A percentile compares a stretch with the other conserved stretches of the same genome.
phyloP scores from a whole-genome alignment of 2,797 vertebrate genomes.

The Okamejei kenojei region DNA sequence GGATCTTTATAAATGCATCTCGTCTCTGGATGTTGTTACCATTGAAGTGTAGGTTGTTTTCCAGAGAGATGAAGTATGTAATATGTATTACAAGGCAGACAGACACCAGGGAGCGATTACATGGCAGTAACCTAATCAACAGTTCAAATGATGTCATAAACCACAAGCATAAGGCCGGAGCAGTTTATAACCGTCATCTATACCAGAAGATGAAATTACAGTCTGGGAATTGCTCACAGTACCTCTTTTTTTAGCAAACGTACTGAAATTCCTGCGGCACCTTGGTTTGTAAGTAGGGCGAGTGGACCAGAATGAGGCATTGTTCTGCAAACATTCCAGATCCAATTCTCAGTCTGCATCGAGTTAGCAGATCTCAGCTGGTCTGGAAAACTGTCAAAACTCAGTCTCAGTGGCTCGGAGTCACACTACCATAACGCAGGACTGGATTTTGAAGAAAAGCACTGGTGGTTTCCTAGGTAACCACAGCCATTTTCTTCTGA shows the following conservation, averaged over 20 bases:
- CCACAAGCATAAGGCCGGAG: slow-evolving; percentile 27
- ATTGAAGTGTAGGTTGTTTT: neutral
- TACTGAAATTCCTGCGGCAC: neutral
- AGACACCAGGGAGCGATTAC: slow-evolving; percentile 22
- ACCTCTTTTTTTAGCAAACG: neutral
- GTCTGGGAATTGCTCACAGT: slow-evolving; percentile 23
- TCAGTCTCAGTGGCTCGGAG: neutral
- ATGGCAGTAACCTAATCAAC: slow-evolving; percentile 29
- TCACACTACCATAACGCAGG: neutral
- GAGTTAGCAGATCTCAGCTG: neutral
- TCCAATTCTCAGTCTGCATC: no score
- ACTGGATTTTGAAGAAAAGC: no score
- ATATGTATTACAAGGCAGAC: neutral
- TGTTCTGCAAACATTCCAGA: neutral
- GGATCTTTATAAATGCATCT: no score
- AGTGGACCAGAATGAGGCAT: neutral
- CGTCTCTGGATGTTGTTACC: neutral
- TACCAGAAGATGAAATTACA: slow-evolving; percentile 27
- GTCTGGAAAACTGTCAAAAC: neutral
- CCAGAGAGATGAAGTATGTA: neutral
- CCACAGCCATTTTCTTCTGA: no score
- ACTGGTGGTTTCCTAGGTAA: no score
- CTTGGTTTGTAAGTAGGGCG: neutral
- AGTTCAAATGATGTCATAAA: slow-evolving; percentile 34
- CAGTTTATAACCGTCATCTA: slow-evolving; percentile 27